Evolutionary conservation across 2,888 invertebrate genomes (phyloP), one percentile per base, ranked within the genome.

Genomic region (Andrena camellia): DNA sequence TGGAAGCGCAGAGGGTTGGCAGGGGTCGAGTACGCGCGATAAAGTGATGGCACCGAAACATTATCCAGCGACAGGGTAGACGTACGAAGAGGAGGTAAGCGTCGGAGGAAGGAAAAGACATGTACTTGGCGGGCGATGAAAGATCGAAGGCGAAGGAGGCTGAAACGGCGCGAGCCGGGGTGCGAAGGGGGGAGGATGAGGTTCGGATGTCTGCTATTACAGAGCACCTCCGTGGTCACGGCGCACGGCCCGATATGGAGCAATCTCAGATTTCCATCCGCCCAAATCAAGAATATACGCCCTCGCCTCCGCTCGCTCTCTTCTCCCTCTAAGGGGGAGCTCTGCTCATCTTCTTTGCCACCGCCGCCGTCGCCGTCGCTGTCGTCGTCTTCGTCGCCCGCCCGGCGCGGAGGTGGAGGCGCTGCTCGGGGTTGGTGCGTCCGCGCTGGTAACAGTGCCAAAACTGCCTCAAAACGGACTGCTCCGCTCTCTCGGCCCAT

Each of bases 221-320:
- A 88, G 91, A 90, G 91, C 91, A 90, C 89, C 90, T 89, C 89
- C 87, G 90, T 87, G 89, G 92, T 89, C 91, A 88, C 92, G 92
- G 91, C 94, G 94, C 94, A 95, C 95, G 95, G 94, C 96, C 96
- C 95, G 95, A 96, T 96, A 96, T 95, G 96, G 96, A 94, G 95
- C 95, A 96, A 96, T 96, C 96, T 96, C 96, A 95, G 95, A 95
- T 96, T 96, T 96, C 96, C 94, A 94, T 94, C 95, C 95, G 94
- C 94, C 96, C 96, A 96, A 96, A 96, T 95, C 95, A 94, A 96
- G 96, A 95, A 95, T 95, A 95, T 95, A 93, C 94, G 93, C 93
- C 93, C 93, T 91, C 93, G 91, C 92, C 91, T 89, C 90, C 91
- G 84, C 91, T 88, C 86, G 83, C 78, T 4, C 23, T 82, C 82